phyloP scores from a whole-genome alignment of 2,113 vertebrate species.

The human region DNA sequence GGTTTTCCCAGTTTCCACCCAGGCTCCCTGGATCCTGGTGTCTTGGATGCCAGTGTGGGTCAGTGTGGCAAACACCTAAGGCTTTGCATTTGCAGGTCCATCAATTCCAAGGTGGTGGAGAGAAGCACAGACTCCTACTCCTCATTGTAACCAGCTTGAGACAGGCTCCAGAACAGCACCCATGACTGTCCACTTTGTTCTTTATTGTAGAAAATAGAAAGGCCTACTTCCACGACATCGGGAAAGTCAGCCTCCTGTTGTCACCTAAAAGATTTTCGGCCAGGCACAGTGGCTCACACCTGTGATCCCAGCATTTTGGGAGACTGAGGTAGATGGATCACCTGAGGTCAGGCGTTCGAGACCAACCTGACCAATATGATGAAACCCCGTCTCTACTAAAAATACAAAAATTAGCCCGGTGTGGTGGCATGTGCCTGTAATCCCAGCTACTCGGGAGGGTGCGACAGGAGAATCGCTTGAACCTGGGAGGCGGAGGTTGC shows the following conservation, averaged over 20 bases:
- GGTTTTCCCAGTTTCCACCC: not conserved
- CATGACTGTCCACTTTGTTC: not conserved
- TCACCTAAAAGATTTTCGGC: not conserved
- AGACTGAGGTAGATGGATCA: too few relatives aligned
- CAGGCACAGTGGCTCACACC: too few relatives aligned
- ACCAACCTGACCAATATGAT: too few relatives aligned
- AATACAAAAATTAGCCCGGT: too few relatives aligned
- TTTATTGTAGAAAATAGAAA: constrained; percentile 51
- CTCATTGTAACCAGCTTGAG: not conserved
- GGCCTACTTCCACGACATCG: not conserved
- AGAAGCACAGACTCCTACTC: not conserved
- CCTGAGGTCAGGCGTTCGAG: too few relatives aligned
- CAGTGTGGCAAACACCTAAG: not conserved
- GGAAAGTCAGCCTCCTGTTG: not conserved
- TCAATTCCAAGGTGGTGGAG: not conserved
- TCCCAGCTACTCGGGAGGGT: too few relatives aligned
- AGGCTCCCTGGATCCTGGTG: not conserved
- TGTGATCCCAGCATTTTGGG: too few relatives aligned
- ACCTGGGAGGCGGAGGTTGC: too few relatives aligned
- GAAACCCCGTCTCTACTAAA: too few relatives aligned
- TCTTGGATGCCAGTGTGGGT: not conserved
- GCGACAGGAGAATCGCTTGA: too few relatives aligned
- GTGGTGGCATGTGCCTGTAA: too few relatives aligned
- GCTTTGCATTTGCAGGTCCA: not conserved
- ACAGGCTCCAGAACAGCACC: not conserved